These are phyloP conservation scores for Zygaena filipendulae DNA, from an alignment of 2,888 invertebrate species.

Conservation along the genomic window DNA sequence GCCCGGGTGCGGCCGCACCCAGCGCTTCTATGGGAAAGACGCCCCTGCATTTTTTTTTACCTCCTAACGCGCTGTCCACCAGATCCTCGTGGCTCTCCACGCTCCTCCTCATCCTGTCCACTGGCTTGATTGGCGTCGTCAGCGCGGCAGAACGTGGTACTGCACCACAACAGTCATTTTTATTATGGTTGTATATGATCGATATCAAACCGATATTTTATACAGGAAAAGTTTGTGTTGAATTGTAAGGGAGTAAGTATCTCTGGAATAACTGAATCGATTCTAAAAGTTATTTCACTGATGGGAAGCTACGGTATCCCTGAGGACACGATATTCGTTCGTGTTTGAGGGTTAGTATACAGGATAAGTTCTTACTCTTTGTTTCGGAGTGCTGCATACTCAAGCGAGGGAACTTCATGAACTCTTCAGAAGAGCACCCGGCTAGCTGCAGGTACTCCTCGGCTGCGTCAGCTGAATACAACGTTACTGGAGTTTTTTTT, in stretches of 20 bases:
- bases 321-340: too few species aligned
- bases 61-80: conserved; percentile 14
- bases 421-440: conserved; percentile 30
- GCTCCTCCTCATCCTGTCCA: conserved; percentile 21
- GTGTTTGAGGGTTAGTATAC: neutral
- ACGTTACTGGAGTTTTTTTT: too few species aligned
- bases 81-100: conserved; percentile 35
- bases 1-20: too few species aligned
- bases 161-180: conserved; percentile 4
- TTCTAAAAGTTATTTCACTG: too few species aligned
- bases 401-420: conserved; percentile 5
- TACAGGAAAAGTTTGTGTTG: too few species aligned
- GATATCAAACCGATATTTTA: too few species aligned
- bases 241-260: too few species aligned
- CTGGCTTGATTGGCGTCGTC: conserved; percentile 15
- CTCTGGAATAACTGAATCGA: too few species aligned
- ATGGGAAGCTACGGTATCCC: too few species aligned
- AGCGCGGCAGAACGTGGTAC: conserved; percentile 13
- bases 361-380: conserved; percentile 20
- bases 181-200: neutral
- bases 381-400: conserved; percentile 18
- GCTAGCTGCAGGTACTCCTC: conserved; percentile 29
- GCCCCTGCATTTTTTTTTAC: conserved; percentile 13
- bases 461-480: conserved; percentile 21
- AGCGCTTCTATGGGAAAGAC: too few species aligned